A percentile compares a stretch with the other conserved stretches of the same genome.
Conservation (phyloP, 2,797 vertebrate species). For the Oceanodroma leucorhoa region DNA sequence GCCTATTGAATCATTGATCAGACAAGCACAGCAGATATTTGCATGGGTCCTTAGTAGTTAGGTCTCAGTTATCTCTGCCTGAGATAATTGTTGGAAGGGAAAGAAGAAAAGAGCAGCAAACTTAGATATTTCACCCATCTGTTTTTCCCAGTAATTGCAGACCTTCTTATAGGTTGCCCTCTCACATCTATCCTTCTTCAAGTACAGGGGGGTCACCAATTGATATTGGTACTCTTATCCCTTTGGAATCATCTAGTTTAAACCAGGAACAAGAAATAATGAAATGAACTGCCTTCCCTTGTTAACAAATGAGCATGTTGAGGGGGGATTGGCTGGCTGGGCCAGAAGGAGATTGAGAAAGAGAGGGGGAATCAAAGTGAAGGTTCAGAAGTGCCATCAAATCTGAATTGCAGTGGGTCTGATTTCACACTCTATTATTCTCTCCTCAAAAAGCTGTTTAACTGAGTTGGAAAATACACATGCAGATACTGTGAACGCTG, state of each 20-base stretch:
- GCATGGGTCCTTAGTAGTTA: conserved; percentile 43
- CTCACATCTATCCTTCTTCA: neutral
- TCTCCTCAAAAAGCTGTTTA: neutral
- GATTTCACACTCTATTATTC: neutral
- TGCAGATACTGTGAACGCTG: neutral
- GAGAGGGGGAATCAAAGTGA: neutral
- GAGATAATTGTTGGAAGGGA: conserved; percentile 41
- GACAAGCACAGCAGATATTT: conserved; percentile 61
- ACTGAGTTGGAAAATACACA: neutral
- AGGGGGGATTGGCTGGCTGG: neutral
- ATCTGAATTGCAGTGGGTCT: neutral
- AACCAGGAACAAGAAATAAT: neutral
- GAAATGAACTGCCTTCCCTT: neutral
- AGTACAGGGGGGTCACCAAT: neutral
- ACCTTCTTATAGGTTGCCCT: neutral
- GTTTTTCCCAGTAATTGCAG: neutral
- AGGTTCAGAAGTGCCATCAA: neutral
- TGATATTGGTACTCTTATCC: neutral
- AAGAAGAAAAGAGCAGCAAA: conserved; percentile 16
- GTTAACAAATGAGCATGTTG: neutral
- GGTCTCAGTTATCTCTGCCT: neutral
- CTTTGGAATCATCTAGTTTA: neutral
- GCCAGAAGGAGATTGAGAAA: neutral
- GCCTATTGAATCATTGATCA: conserved; percentile 71
- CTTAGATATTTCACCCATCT: neutral